Percentiles rank a stretch among this genome's conserved stretches.
These are phyloP conservation scores for Ichneumoninae sp. DNA, from an alignment of 2,888 invertebrate species.

Conservation along the genomic window DNA sequence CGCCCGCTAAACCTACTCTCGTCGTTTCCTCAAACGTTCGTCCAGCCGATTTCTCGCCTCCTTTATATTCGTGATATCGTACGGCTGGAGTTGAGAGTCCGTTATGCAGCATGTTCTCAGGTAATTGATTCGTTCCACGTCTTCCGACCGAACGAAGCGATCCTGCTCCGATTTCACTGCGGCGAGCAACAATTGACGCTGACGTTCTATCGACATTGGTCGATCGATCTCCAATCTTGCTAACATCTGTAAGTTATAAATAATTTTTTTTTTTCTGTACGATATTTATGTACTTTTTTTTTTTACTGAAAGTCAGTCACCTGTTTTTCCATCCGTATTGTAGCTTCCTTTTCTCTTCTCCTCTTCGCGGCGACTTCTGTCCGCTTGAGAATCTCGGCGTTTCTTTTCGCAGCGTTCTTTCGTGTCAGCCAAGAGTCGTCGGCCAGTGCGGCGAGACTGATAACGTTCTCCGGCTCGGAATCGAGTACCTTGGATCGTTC, in stretches of 20 bases:
- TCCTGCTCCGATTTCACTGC: constrained; percentile 86
- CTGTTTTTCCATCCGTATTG: constrained; percentile 36
- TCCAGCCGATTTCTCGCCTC: constrained; percentile 70
- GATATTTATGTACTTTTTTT: neutral
- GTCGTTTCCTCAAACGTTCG: constrained; percentile 70
- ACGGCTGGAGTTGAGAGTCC: constrained; percentile 74
- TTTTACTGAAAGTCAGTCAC: constrained; percentile 11
- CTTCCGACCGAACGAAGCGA: constrained; percentile 84
- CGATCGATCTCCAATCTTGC: constrained; percentile 86
- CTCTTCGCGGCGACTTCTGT: constrained; percentile 80
- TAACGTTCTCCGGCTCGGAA: constrained; percentile 77
- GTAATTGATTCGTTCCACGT: constrained; percentile 86
- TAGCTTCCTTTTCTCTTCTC: constrained; percentile 62
- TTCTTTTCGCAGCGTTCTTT: constrained; percentile 67
- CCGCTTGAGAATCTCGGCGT: constrained; percentile 39
- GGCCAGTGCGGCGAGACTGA: constrained; percentile 73
- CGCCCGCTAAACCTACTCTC: constrained; percentile 68
- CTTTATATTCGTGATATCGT: constrained; percentile 70
- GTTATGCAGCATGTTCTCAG: constrained; percentile 72
- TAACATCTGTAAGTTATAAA: constrained; percentile 83
- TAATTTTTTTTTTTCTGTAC: neutral
- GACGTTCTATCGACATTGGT: constrained; percentile 88
- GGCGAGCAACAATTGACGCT: constrained; percentile 86
- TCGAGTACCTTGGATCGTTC: constrained; percentile 69
- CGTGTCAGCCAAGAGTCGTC: constrained; percentile 72